Evolutionary conservation across 2,888 invertebrate genomes (phyloP), one percentile per base, ranked within the genome.

Genomic region (Aleiodes testaceus): DNA sequence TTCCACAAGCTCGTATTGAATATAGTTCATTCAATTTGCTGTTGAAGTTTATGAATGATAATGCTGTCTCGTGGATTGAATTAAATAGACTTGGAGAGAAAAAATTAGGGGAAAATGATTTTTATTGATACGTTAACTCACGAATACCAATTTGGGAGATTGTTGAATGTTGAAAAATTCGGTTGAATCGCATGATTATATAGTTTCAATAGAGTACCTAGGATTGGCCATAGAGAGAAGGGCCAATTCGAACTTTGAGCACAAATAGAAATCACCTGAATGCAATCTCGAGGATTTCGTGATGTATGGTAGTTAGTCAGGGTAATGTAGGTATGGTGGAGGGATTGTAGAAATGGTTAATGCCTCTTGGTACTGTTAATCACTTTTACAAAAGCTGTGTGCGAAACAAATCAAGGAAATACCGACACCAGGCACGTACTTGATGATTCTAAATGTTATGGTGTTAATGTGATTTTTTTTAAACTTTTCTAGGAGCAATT

Each of bases 401-500:
- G 71, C 77, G 72, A 77, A 81, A 74, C 75, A 75, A 80, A 79
- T 79, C 76, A 72, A 70, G 72, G 78, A 71, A 77, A 79, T 80
- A 81, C 77, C 75, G 73, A 14, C 11, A 7, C 16, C 12, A 16
- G 70, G 70, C 72, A 74, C 64, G 75, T 74, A 73, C 59, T 71
- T 67, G 55, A 70, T 72, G 68, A 66, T 70, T 68, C 71, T 49
- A 45, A 16, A 30, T 36, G 64, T 69, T 66, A 47, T 61, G n/a
- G 9, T 11, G 44, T 42, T 42, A 53, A 55, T 72, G 59, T 30
- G 30, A 9, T 55, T 3, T 36, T 30, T 12, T 80, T 82, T 22
- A n/a, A 72, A 66, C 67, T 50, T 67, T 84, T 87, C 72, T 77
- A 92, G 91, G 93, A 93, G 86, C 90, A 91, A 79, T 81, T 91